These are phyloP conservation scores for Choloepus hoffmanni DNA, from an alignment of 2,113 vertebrate species.

Conservation along the genomic window DNA sequence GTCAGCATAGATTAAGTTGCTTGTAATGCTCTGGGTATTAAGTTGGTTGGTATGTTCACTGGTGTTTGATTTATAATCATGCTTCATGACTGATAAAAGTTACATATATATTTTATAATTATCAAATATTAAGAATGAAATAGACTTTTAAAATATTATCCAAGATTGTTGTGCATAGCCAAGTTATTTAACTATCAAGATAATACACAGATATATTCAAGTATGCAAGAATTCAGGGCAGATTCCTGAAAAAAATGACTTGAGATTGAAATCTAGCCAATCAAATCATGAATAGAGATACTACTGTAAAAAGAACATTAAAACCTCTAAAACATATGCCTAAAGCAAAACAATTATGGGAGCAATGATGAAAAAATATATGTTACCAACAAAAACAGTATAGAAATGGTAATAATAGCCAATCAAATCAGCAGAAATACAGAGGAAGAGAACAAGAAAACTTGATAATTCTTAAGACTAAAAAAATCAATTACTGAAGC, in stretches of 20 bases:
- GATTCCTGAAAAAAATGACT: background rate
- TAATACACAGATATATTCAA: background rate
- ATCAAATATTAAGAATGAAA: constrained; percentile 40
- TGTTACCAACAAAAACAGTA: background rate
- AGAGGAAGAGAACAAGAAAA: background rate
- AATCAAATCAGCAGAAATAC: background rate
- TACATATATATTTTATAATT: background rate
- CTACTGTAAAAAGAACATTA: background rate
- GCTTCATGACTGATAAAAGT: background rate
- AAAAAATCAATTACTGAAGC: background rate
- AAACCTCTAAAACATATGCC: background rate
- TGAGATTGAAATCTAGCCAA: background rate
- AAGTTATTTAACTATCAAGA: background rate
- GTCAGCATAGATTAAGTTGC: background rate
- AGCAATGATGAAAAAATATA: background rate
- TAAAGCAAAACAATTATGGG: background rate
- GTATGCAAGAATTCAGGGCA: background rate
- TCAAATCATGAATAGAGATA: background rate
- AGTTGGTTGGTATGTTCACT: background rate
- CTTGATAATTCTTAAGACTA: background rate
- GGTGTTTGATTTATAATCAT: background rate
- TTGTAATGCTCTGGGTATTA: background rate
- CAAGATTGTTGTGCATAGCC: background rate
- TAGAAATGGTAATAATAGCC: background rate
- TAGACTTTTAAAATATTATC: background rate